phyloP scores from a whole-genome alignment of 2,797 vertebrate species.

The Hemibagrus guttatus region DNA sequence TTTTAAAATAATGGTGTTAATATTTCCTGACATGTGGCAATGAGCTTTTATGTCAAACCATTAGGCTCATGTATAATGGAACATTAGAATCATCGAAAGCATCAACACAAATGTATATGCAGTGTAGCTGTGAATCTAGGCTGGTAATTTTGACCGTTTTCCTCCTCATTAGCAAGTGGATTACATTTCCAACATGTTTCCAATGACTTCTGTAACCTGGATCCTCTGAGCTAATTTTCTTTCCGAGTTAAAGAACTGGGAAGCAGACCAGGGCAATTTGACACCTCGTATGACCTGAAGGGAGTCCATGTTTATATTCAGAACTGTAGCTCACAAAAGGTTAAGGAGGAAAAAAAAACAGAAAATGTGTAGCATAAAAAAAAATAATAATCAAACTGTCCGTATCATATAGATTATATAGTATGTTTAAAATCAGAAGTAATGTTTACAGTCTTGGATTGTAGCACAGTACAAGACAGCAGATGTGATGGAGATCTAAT shows the following conservation, averaged over 20 bases:
- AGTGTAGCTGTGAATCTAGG: constrained; percentile 33
- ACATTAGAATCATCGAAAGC: constrained; percentile 26
- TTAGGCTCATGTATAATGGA: constrained; percentile 14
- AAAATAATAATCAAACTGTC: neutral
- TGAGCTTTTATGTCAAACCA: constrained; percentile 8
- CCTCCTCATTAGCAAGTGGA: constrained; percentile 54
- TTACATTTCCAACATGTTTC: constrained; percentile 58
- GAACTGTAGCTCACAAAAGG: constrained; percentile 36
- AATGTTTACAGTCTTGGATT: neutral
- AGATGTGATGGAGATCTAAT: neutral
- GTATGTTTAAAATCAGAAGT: neutral
- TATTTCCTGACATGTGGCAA: constrained; percentile 10
- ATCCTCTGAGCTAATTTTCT: constrained; percentile 52
- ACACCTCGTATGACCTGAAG: constrained; percentile 53
- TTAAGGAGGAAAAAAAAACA: neutral
- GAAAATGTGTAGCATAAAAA: neutral
- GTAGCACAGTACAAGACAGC: neutral
- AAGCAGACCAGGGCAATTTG: constrained; percentile 45
- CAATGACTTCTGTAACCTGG: constrained; percentile 50
- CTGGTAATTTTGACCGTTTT: constrained; percentile 48
- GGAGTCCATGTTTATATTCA: constrained; percentile 37
- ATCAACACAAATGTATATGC: constrained; percentile 14
- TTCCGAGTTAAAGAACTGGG: constrained; percentile 45
- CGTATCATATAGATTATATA: neutral
- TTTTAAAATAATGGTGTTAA: constrained; percentile 1